phyloP scores from a whole-genome alignment of 2,113 vertebrate genomes.

The Paraplagusia blochii region DNA sequence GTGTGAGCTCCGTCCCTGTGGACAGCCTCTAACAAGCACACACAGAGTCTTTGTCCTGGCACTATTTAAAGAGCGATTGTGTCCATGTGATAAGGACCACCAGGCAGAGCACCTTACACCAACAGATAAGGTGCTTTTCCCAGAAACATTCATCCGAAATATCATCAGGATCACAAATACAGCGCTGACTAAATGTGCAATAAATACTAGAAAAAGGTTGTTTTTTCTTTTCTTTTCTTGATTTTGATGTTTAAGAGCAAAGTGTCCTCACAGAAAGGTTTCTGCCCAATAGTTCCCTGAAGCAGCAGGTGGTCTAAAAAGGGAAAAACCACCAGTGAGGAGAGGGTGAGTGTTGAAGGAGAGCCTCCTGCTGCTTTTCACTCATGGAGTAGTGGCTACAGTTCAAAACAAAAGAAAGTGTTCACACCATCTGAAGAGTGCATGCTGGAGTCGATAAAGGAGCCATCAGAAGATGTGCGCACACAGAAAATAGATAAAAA shows the following conservation, averaged over 20 bases:
- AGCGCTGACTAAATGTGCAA: too few species aligned
- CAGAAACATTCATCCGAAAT: constrained; percentile 22
- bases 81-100: constrained; percentile 53
- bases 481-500: constrained; percentile 15
- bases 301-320: constrained; percentile 9
- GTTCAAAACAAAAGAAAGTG: constrained; percentile 13
- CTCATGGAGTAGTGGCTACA: constrained; percentile 8
- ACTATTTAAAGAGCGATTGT: constrained; percentile 66
- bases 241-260: neutral
- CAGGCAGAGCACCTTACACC: constrained; percentile 33
- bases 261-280: constrained; percentile 1
- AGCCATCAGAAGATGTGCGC: constrained; percentile 16
- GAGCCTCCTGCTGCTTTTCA: constrained; percentile 1
- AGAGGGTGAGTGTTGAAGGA: neutral
- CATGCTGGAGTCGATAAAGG: constrained; percentile 50
- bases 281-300: constrained; percentile 5
- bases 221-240: too few species aligned
- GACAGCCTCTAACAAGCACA: constrained; percentile 31
- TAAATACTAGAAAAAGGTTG: neutral
- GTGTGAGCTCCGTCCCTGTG: constrained; percentile 7
- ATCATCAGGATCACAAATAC: neutral
- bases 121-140: constrained; percentile 44
- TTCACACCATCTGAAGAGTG: constrained; percentile 11
- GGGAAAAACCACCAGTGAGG: neutral
- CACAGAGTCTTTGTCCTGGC: constrained; percentile 22